Percentiles rank a stretch among this genome's conserved stretches.
phyloP scores from a whole-genome alignment of 2,888 invertebrate species.

The Chymomyza amoena region DNA sequence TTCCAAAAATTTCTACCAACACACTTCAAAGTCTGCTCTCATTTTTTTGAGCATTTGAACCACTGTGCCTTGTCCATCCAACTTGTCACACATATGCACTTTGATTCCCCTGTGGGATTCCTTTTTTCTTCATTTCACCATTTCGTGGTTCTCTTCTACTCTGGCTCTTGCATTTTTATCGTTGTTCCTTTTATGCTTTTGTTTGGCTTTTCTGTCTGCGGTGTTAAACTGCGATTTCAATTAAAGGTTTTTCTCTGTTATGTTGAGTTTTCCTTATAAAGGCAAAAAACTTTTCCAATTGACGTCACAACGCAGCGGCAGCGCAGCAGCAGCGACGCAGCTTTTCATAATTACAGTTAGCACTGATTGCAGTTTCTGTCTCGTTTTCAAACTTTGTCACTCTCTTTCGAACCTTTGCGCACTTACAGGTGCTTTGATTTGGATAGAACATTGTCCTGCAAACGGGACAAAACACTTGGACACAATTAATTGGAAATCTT shows the following conservation, averaged over 20 bases:
- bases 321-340: not conserved
- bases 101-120: conserved; percentile 38
- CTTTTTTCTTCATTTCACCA: conserved; percentile 22
- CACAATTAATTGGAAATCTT: too few species aligned
- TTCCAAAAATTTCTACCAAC: too few species aligned
- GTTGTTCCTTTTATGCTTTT: too few species aligned
- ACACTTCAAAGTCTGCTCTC: too few species aligned
- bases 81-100: conserved; percentile 20
- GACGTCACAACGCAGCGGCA: not conserved
- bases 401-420: too few species aligned
- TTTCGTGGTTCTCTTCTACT: conserved; percentile 7
- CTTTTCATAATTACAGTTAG: conserved; percentile 1
- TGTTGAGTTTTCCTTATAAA: conserved; percentile 11
- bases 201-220: conserved; percentile 13
- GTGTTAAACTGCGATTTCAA: conserved; percentile 44
- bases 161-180: not conserved
- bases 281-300: not conserved
- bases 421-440: too few species aligned
- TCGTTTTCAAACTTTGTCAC: not conserved
- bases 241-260: conserved; percentile 32
- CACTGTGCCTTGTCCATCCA: not conserved
- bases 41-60: too few species aligned
- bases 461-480: too few species aligned
- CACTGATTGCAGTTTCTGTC: not conserved
- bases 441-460: too few species aligned